Percentiles rank a stretch among this genome's conserved stretches.
phyloP scores from a whole-genome alignment of 2,113 vertebrate species.

The Ictidomys tridecemlineatus region DNA sequence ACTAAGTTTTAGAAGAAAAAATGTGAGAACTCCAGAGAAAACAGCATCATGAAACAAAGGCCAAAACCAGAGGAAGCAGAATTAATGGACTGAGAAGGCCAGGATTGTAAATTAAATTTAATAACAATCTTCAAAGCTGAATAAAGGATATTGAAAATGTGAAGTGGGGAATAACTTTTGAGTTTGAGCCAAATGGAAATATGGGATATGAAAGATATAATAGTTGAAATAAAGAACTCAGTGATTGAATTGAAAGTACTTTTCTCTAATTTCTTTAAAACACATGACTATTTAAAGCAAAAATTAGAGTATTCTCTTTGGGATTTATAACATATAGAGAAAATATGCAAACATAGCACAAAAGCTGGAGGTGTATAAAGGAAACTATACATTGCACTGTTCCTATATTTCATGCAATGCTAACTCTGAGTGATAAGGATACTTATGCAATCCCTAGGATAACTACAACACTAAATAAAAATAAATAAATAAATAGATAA shows the following conservation, averaged over 20 bases:
- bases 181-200: conserved; percentile 29
- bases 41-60: background rate
- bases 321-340: background rate
- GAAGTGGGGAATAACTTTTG: background rate
- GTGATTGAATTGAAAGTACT: background rate
- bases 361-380: background rate
- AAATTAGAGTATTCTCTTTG: background rate
- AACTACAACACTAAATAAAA: background rate
- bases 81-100: background rate
- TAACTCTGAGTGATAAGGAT: background rate
- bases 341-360: background rate
- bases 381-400: background rate
- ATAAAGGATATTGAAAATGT: conserved; percentile 15
- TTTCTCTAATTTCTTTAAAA: conserved; percentile 47
- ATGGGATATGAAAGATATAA: conserved; percentile 27
- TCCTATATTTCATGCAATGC: background rate
- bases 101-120: background rate
- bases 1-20: background rate
- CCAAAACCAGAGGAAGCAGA: conserved; percentile 12
- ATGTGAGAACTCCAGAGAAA: background rate
- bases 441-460: background rate
- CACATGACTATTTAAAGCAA: background rate
- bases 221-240: conserved; percentile 48
- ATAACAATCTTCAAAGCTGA: background rate
- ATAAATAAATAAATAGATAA: background rate